Evolutionary conservation across 2,888 invertebrate species (phyloP), one percentile per base, ranked within the genome.

Genomic region (Sycophila texana): DNA sequence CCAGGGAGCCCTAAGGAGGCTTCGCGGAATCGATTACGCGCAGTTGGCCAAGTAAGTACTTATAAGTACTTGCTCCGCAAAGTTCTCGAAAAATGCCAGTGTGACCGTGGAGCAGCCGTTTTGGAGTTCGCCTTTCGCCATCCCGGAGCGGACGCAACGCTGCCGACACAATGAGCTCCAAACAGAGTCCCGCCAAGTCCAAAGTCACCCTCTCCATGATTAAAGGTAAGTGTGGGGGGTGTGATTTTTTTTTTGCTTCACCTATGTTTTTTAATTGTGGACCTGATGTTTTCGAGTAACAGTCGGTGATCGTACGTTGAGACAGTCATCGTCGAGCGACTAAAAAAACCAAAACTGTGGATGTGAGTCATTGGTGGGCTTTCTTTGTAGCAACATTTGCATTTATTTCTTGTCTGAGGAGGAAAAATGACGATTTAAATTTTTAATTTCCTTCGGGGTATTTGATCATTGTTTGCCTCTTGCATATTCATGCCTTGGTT

Each of bases 181-280:
- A 86, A 77, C 86, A 87, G 13, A 89, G 88, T 82, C 87, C 90
- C 22, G 86, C 84, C 49, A 89, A 26, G 26, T 39, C 39, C 10
- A 78, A 90, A 86, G 86, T 90, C 67, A 88, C 89, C 16, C 83
- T 91, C 71, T 87, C 88, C 79, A 90, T 90, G 90, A 87, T 90
- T 79, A 89, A 88, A 85, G 90, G 90, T 90, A 84, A 83, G 49
- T 18, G n/a, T n/a, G 16, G 16, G 49, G 51, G 5, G 18, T 30
- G 10, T 12, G 30, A 10, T 60, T 60, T 20, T 12, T 22, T 60
- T 60, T 60, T 22, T 58, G 10, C 12, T 58, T 60, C 26, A 2
- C 13, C 60, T 60, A 16, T 16, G 20, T 60, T 60, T 60, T 60
- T 12, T 22, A 10, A 14, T 60, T 60, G 14, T 53, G 14, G 14